Evolutionary conservation across 1,140 invertebrate genomes (phyloP), one percentile per base, ranked within the genome.

Genomic region (Oryctes rhinoceros): DNA sequence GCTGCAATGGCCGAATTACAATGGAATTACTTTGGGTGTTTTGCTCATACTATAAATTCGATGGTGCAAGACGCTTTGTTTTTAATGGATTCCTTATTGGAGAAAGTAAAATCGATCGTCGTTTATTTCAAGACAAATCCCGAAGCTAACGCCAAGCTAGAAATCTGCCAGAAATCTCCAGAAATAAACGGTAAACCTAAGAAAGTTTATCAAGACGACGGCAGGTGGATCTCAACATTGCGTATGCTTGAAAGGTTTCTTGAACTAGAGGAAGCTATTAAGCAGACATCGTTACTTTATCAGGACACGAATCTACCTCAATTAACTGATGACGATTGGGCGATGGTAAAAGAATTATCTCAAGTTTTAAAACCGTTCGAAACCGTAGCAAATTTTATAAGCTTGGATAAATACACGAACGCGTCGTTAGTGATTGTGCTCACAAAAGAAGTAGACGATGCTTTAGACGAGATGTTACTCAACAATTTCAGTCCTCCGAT

Each of bases 211-310:
- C 82, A 86, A 78, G 83, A 86, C 49, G 84, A 85, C 9, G 78
- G 75, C 0, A 75, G 87, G 18, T 88, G 86, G 86, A 87, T 87
- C 47, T 85, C 83, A 13, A 85, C 82, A 11, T 87, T 81, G 82
- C 84, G 84, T 48, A 87, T 87, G 85, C 30, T 87, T 4, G 65
- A 85, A 65, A 71, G 86, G 81, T 85, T 86, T 82, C 11, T 87
- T 7, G 80, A 83, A 9, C 78, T 86, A 11, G 80, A 82, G 79
- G 76, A 81, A 20, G 39, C 24, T 44, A 78, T 84, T 6, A 79
- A 79, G 7, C 47, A 37, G n/a, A 71, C 65, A 39, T 30, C 39
- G 11, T 13, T 49, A 39, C 30, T 79, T 13, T 59, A 59, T 78
- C 53, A 47, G 71, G 76, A 67, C 35, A 53, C 7, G 13, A 48